These are phyloP conservation scores for Drosophila helvetica DNA, from an alignment of 2,888 invertebrate species.

Conservation along the genomic window DNA sequence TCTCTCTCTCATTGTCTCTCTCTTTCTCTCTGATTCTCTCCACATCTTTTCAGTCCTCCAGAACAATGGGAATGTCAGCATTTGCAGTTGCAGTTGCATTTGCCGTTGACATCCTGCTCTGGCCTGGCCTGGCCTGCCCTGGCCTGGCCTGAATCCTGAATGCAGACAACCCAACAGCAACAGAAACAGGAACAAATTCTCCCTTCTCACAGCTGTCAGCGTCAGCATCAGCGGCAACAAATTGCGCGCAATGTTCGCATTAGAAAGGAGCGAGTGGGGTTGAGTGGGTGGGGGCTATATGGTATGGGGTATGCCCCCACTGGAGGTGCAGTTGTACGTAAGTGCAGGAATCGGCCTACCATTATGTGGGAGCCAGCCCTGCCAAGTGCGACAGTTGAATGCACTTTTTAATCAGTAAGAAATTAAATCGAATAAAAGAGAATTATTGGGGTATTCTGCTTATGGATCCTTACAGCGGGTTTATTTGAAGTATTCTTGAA, in stretches of 20 bases:
- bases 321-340: slow-evolving; percentile 32
- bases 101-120: slow-evolving; percentile 64
- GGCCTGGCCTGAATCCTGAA: slow-evolving; percentile 58
- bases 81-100: slow-evolving; percentile 53
- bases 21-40: slow-evolving; percentile 22
- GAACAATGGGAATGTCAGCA: slow-evolving; percentile 71
- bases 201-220: slow-evolving; percentile 73
- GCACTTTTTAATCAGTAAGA: slow-evolving; percentile 9
- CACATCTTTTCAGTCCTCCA: slow-evolving; percentile 36
- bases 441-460: neutral
- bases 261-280: slow-evolving; percentile 42
- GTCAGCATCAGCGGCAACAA: slow-evolving; percentile 73
- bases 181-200: slow-evolving; percentile 49
- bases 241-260: slow-evolving; percentile 77
- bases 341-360: slow-evolving; percentile 20
- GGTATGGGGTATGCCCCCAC: no score
- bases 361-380: slow-evolving; percentile 19
- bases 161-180: slow-evolving; percentile 45
- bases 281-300: neutral
- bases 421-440: neutral
- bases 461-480: no score
- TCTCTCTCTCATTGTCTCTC: neutral
- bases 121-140: slow-evolving; percentile 47
- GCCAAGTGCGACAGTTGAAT: slow-evolving; percentile 24
- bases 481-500: no score